Percentiles rank a stretch among this genome's conserved stretches.
These are phyloP conservation scores for Hymenopus coronatus DNA, from an alignment of 2,888 invertebrate species.

Conservation along the genomic window DNA sequence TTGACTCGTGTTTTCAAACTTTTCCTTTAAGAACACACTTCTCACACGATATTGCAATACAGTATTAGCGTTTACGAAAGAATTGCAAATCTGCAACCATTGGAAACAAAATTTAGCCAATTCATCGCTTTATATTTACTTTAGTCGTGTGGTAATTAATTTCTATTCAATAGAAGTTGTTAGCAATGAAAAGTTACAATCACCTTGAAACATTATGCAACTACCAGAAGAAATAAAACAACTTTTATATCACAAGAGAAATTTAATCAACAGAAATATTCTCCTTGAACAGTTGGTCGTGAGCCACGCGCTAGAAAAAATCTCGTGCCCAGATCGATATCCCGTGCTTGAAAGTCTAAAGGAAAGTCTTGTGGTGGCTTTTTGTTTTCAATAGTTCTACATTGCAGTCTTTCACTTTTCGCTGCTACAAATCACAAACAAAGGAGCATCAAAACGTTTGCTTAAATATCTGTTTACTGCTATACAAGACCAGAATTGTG, in stretches of 20 bases:
- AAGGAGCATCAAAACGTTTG: neutral
- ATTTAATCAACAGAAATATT: neutral
- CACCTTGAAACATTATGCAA: too few relatives aligned
- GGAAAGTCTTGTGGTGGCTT: neutral
- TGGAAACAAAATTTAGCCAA: too few relatives aligned
- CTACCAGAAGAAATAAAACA: too few relatives aligned
- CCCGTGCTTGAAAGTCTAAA: neutral
- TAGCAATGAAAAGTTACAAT: too few relatives aligned
- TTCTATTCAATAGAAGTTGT: too few relatives aligned
- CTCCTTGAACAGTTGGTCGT: neutral
- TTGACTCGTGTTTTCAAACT: too few relatives aligned
- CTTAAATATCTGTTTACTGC: neutral
- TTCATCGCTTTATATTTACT: too few relatives aligned
- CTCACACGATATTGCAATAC: too few relatives aligned
- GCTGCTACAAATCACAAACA: neutral
- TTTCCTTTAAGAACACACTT: too few relatives aligned
- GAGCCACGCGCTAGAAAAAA: neutral
- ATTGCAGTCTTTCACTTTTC: neutral
- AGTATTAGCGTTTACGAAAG: too few relatives aligned
- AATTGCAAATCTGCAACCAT: too few relatives aligned
- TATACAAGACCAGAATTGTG: neutral
- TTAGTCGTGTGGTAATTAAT: too few relatives aligned
- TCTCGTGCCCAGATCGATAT: neutral
- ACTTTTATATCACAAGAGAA: neutral
- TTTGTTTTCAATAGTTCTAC: neutral